Percentiles rank a stretch among this genome's conserved stretches.
phyloP scores from a whole-genome alignment of 2,888 invertebrate species.

The Agrochola lychnidis region DNA sequence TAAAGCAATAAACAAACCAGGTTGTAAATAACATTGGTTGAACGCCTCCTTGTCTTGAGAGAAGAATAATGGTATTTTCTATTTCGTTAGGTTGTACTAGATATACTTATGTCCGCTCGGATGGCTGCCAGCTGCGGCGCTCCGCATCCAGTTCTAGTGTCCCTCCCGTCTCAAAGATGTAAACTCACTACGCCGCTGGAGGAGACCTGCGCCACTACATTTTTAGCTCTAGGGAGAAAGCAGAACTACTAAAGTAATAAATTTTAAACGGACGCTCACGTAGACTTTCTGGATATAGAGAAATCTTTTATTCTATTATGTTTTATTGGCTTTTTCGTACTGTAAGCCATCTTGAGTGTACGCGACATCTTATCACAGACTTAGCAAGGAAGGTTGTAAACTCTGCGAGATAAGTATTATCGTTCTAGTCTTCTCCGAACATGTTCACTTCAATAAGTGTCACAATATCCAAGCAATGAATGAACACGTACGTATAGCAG shows the following conservation, averaged over 20 bases:
- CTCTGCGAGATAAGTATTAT: not conserved
- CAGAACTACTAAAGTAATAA: constrained; percentile 33
- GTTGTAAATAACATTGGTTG: constrained; percentile 88
- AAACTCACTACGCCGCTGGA: constrained; percentile 78
- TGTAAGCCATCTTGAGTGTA: not conserved
- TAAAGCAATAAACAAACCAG: constrained; percentile 84
- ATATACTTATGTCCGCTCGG: constrained; percentile 86
- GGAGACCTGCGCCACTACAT: constrained; percentile 68
- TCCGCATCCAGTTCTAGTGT: constrained; percentile 75
- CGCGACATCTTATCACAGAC: not conserved
- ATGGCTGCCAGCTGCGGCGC: constrained; percentile 87
- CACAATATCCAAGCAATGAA: constrained; percentile 1
- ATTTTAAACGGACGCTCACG: constrained; percentile 31
- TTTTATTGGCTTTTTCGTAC: constrained; percentile 19
- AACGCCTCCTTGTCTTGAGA: constrained; percentile 88
- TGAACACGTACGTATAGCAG: constrained; percentile 16
- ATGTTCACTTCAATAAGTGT: constrained; percentile 1
- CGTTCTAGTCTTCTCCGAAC: not conserved
- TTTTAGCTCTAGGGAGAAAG: constrained; percentile 43
- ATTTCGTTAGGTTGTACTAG: constrained; percentile 87
- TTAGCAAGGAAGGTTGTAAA: not conserved
- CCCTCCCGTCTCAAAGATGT: constrained; percentile 80
- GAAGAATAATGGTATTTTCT: constrained; percentile 90
- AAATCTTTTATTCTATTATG: constrained; percentile 30
- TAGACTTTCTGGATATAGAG: constrained; percentile 12